These are phyloP conservation scores for Epistrophe eligans DNA, from an alignment of 2,888 invertebrate species.

Conservation along the genomic window DNA sequence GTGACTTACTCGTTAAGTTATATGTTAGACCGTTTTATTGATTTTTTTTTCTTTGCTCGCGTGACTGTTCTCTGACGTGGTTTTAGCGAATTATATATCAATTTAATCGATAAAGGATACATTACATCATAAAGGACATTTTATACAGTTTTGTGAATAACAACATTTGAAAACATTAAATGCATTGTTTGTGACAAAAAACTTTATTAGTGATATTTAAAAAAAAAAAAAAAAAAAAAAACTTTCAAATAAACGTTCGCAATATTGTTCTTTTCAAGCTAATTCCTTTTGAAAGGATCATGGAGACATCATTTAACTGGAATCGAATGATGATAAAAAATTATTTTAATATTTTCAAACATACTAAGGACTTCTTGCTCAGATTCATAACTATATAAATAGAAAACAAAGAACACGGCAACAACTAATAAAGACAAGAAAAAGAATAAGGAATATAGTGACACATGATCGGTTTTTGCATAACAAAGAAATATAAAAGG, in stretches of 20 bases:
- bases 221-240: neutral
- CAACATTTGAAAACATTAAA: constrained; percentile 26
- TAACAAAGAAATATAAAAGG: constrained; percentile 22
- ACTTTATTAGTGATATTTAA: constrained; percentile 42
- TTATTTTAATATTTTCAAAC: constrained; percentile 61
- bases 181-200: constrained; percentile 55
- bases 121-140: constrained; percentile 29
- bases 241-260: constrained; percentile 21
- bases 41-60: constrained; percentile 57
- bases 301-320: constrained; percentile 67
- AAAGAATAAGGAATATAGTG: constrained; percentile 54
- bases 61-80: constrained; percentile 66
- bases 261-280: constrained; percentile 1
- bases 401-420: constrained; percentile 1
- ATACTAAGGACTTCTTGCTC: constrained; percentile 60
- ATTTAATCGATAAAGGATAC: constrained; percentile 42
- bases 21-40: constrained; percentile 63
- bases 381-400: constrained; percentile 69
- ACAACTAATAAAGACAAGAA: constrained; percentile 14
- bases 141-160: neutral
- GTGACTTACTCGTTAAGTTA: constrained; percentile 58
- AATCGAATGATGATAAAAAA: constrained; percentile 64
- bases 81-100: constrained; percentile 17
- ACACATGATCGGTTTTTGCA: constrained; percentile 57
- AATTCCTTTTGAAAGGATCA: constrained; percentile 48